These are phyloP conservation scores for Nasua narica DNA, from an alignment of 2,797 vertebrate genomes.

Conservation along the genomic window DNA sequence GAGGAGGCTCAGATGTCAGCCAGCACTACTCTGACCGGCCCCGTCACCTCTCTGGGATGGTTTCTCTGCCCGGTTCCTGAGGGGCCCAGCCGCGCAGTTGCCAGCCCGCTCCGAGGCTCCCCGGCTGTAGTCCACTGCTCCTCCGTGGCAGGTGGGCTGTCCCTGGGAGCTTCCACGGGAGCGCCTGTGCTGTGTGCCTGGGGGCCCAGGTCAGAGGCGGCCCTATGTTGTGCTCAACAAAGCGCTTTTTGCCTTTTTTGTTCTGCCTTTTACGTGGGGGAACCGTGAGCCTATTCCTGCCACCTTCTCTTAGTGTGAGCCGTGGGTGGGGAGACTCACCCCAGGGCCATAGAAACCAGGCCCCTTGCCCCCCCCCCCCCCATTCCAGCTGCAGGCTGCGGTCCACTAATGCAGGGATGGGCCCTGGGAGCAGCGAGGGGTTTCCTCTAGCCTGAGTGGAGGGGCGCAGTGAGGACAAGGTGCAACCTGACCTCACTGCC, in stretches of 20 bases:
- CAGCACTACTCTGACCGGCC: background rate
- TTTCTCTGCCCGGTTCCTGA: background rate
- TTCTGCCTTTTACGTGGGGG: background rate
- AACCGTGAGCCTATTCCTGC: background rate
- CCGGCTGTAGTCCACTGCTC: background rate
- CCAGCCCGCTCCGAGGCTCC: too few relatives aligned
- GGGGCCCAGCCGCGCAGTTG: too few relatives aligned
- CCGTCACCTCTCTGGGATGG: background rate
- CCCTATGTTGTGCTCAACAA: background rate
- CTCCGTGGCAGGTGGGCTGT: background rate
- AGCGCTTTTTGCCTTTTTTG: background rate
- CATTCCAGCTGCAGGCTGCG: background rate
- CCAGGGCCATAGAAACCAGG: background rate
- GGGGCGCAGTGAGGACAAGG: background rate
- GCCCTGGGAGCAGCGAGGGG: background rate
- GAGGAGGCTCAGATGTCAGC: background rate
- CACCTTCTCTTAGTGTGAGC: background rate
- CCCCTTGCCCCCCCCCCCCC: rapidly evolving
- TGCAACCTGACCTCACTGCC: background rate
- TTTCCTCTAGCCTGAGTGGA: background rate
- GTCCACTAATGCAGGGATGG: background rate
- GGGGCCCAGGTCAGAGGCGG: background rate
- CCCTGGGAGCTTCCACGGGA: too few relatives aligned
- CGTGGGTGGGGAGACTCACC: background rate
- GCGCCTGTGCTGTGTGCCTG: background rate